A percentile compares a stretch with the other conserved stretches of the same genome.
phyloP scores from a whole-genome alignment of 2,797 vertebrate species.

The Cynopterus sphinx region DNA sequence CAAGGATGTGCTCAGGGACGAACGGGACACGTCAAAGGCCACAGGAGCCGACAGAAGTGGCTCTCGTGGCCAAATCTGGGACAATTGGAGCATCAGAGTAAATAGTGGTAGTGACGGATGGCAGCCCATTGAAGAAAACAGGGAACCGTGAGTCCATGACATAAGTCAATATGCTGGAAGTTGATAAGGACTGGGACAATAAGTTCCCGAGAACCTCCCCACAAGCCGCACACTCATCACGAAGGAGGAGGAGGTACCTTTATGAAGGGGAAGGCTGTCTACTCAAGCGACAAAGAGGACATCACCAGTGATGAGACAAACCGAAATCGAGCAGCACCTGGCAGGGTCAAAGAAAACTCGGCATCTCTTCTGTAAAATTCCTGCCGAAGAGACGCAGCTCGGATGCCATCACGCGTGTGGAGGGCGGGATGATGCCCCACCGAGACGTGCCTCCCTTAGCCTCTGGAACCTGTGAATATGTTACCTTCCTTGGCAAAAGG shows the following conservation, averaged over 20 bases:
- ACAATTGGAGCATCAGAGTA: not conserved
- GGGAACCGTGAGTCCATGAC: not conserved
- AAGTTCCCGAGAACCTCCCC: not conserved
- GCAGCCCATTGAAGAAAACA: accelerated
- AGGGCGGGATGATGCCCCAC: not conserved
- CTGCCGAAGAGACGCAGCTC: not conserved
- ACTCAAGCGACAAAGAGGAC: not conserved
- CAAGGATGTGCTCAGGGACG: not conserved
- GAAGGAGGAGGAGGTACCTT: not conserved
- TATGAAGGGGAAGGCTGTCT: not conserved
- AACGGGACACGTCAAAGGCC: not conserved
- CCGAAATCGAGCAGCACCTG: no score
- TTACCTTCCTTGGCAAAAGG: not conserved
- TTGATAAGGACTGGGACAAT: not conserved
- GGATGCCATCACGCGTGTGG: not conserved
- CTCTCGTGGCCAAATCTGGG: no score
- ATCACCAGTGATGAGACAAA: not conserved
- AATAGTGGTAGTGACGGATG: not conserved
- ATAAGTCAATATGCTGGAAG: not conserved
- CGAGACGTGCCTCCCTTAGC: not conserved
- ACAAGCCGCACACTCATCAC: not conserved
- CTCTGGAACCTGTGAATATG: not conserved
- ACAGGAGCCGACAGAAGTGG: not conserved
- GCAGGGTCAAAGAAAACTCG: not conserved
- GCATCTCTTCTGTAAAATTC: not conserved